Conservation (phyloP, 2,113 vertebrate genomes). For the Orcinus orca region DNA sequence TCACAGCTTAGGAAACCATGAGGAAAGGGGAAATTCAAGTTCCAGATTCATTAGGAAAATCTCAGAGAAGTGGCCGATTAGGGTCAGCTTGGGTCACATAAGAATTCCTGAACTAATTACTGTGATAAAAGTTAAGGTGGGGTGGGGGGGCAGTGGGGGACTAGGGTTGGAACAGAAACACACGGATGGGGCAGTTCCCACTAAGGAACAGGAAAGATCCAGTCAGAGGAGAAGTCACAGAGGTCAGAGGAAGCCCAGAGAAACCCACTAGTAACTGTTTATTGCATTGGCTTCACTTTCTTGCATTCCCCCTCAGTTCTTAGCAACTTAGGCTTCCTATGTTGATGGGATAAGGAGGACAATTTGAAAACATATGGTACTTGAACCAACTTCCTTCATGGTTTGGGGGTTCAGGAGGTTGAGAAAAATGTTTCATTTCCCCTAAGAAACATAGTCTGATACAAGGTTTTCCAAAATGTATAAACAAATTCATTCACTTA, state of each 20-base stretch:
- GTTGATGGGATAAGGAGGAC: not conserved
- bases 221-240: not conserved
- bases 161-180: not conserved
- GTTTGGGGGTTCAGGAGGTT: not conserved
- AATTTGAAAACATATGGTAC: accelerated
- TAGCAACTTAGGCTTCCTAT: not conserved
- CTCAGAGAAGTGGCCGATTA: not conserved
- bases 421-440: not conserved
- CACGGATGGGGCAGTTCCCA: not conserved
- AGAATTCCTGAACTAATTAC: not conserved
- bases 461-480: not conserved
- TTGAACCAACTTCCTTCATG: not conserved
- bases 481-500: not conserved
- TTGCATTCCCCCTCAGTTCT: not conserved
- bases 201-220: accelerated
- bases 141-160: too few relatives aligned
- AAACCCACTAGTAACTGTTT: not conserved
- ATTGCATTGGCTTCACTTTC: not conserved
- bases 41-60: not conserved
- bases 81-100: not conserved
- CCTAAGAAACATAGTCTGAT: not conserved
- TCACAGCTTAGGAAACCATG: not conserved
- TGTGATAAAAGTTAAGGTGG: too few relatives aligned
- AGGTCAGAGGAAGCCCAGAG: too few relatives aligned
- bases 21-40: not conserved